Evolutionary conservation across 2,113 vertebrate genomes (phyloP).

Genomic region (Steatornis caripensis): DNA sequence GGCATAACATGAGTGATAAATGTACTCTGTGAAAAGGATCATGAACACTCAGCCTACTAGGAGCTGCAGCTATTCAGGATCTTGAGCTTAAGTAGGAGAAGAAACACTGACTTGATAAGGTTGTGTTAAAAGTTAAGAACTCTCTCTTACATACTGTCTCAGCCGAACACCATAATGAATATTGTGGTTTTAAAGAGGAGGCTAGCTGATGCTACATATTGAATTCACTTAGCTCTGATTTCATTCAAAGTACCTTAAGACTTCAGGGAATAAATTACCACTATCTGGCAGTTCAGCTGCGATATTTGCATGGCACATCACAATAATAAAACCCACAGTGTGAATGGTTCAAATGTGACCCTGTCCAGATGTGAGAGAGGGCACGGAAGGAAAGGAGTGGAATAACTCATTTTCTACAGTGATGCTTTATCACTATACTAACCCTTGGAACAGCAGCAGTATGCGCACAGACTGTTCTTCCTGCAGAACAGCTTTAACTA

Average conservation of each 20-base stretch:
- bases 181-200: background rate
- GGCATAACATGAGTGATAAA: background rate
- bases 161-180: background rate
- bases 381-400: background rate
- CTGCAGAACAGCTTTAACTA: background rate
- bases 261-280: background rate
- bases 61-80: background rate
- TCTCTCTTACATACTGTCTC: background rate
- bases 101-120: background rate
- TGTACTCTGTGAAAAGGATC: background rate
- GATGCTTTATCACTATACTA: background rate
- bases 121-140: constrained; percentile 35
- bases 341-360: background rate
- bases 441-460: background rate
- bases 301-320: background rate
- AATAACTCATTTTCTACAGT: background rate
- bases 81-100: background rate
- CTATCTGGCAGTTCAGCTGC: background rate
- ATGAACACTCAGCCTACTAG: constrained; percentile 1
- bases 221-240: background rate
- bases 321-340: background rate
- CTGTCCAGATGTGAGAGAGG: background rate
- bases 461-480: background rate
- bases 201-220: background rate
- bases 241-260: background rate